A percentile compares a stretch with the other conserved stretches of the same genome.
These are phyloP conservation scores for Ctenopoma multispine DNA, from an alignment of 2,797 vertebrate genomes.

Conservation along the genomic window DNA sequence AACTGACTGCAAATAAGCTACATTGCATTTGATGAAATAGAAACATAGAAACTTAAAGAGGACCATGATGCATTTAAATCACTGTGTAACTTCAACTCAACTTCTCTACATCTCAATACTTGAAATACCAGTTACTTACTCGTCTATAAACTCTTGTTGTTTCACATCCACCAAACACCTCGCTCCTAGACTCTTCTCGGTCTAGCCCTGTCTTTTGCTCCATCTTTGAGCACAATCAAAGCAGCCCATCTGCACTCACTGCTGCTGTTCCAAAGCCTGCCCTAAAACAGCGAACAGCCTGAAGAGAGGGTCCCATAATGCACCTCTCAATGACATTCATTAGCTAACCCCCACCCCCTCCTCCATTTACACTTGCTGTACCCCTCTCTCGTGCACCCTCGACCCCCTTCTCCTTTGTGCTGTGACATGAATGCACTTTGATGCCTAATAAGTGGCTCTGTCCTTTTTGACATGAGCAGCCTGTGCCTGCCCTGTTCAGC, in stretches of 20 bases:
- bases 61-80: too few species aligned
- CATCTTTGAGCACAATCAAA: constrained; percentile 46
- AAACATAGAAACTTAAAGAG: too few species aligned
- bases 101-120: too few species aligned
- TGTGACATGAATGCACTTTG: constrained; percentile 98
- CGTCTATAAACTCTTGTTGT: constrained; percentile 15
- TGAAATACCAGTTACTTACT: background rate
- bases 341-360: constrained; percentile 85
- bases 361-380: constrained; percentile 60
- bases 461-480: constrained; percentile 99
- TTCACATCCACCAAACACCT: constrained; percentile 2
- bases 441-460: constrained; percentile 98
- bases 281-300: constrained; percentile 88
- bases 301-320: constrained; percentile 87
- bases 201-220: constrained; percentile 8
- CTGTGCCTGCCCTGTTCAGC: constrained; percentile 97
- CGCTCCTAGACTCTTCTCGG: constrained; percentile 20
- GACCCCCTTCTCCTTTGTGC: constrained; percentile 89
- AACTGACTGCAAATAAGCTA: background rate
- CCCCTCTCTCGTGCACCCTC: constrained; percentile 69
- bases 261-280: constrained; percentile 79
- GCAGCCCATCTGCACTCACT: constrained; percentile 24
- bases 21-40: background rate
- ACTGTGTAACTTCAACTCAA: too few species aligned
- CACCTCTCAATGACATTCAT: constrained; percentile 93